Conservation (phyloP, 2,113 vertebrate genomes). For the Morone saxatilis region DNA sequence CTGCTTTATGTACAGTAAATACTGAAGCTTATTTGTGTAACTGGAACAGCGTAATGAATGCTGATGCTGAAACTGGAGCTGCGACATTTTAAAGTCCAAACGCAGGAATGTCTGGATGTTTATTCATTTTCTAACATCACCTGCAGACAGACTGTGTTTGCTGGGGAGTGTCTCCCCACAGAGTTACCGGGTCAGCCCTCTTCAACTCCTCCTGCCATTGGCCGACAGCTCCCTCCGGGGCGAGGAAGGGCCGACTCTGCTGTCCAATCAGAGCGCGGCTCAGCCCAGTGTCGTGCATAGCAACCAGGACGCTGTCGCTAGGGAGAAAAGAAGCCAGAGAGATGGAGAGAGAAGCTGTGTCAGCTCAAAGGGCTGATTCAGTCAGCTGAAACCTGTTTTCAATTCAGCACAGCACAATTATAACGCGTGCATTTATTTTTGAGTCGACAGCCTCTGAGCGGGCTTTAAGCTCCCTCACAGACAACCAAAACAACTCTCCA, state of each 20-base stretch:
- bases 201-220: conserved; percentile 36
- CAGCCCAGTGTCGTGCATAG: conserved; percentile 35
- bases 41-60: too few relatives aligned
- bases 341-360: conserved; percentile 30
- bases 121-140: background rate
- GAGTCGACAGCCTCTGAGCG: background rate
- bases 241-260: background rate
- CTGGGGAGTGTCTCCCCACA: background rate
- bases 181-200: conserved; percentile 6
- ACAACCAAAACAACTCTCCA: background rate
- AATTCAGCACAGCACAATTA: background rate
- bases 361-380: background rate
- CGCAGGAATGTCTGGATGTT: too few relatives aligned
- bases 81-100: too few relatives aligned
- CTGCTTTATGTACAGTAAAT: too few relatives aligned
- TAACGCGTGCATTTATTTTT: background rate
- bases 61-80: too few relatives aligned
- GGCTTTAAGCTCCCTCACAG: background rate
- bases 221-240: conserved; percentile 8
- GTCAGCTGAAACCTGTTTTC: background rate
- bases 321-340: conserved; percentile 43
- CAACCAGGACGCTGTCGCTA: conserved; percentile 67
- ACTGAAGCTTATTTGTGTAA: too few relatives aligned
- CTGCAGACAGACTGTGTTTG: background rate
- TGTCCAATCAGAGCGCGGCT: conserved; percentile 48